Evolutionary conservation across 1,140 invertebrate species (phyloP).

Genomic region (Drosophila pallidifrons): DNA sequence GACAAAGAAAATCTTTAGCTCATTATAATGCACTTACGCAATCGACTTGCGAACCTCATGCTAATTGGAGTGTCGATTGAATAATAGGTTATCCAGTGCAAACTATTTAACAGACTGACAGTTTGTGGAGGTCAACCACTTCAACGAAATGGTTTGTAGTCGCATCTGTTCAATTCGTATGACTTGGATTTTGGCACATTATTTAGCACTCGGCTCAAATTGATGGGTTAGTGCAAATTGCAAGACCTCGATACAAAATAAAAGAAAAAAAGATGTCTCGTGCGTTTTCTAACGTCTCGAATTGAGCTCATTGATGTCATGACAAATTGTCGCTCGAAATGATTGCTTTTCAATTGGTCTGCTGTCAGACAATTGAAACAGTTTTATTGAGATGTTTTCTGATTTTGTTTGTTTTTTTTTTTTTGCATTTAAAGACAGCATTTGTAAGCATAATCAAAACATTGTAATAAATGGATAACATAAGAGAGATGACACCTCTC

Average conservation of each 20-base stretch:
- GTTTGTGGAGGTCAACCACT: slow-evolving; percentile 16
- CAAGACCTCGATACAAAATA: slow-evolving; percentile 1
- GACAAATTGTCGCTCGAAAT: slow-evolving; percentile 16
- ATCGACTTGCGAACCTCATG: slow-evolving; percentile 39
- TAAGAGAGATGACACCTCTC: too few species aligned
- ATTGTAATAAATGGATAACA: too few species aligned
- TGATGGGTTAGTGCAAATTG: slow-evolving; percentile 32
- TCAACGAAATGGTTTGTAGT: neutral
- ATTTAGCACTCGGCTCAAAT: slow-evolving; percentile 49
- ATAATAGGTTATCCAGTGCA: slow-evolving; percentile 46
- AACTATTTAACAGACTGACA: slow-evolving; percentile 49
- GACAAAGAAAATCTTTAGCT: slow-evolving; percentile 12
- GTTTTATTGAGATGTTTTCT: slow-evolving; percentile 26
- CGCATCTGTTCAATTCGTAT: slow-evolving; percentile 6
- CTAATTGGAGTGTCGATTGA: slow-evolving; percentile 59
- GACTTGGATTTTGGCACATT: slow-evolving; percentile 34
- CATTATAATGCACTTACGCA: slow-evolving; percentile 40
- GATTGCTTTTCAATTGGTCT: slow-evolving; percentile 44
- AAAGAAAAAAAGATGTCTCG: slow-evolving; percentile 1
- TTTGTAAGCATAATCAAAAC: neutral
- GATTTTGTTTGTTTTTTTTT: slow-evolving; percentile 30
- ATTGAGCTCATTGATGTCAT: slow-evolving; percentile 35
- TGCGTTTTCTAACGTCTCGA: slow-evolving; percentile 14
- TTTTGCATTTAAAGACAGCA: neutral
- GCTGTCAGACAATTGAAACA: slow-evolving; percentile 33